Evolutionary conservation across 2,113 vertebrate species (phyloP).

Genomic region (Heterotis niloticus): DNA sequence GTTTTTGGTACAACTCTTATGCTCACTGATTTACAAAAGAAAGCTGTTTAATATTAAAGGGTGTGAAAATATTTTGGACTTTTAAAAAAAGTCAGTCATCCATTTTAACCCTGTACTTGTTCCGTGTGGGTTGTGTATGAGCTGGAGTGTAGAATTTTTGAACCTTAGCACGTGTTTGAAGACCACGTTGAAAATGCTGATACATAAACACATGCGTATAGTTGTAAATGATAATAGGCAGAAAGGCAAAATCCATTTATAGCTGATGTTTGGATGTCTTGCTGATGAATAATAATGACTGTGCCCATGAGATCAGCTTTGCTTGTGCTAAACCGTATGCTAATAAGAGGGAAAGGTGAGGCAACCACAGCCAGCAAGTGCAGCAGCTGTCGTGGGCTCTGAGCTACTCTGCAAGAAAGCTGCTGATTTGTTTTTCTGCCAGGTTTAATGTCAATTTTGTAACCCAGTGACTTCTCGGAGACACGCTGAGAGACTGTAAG

Average conservation of each 20-base stretch:
- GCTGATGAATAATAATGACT: not conserved
- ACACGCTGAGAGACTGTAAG: not conserved
- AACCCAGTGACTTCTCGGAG: not conserved
- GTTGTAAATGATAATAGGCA: no score
- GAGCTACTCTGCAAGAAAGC: not conserved
- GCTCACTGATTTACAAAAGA: not conserved
- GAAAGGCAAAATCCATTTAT: no score
- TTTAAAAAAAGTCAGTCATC: not conserved
- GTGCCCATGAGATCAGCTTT: not conserved
- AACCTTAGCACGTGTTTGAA: no score
- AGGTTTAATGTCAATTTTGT: not conserved
- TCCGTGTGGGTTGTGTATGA: not conserved
- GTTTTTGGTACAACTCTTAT: slow-evolving; percentile 1
- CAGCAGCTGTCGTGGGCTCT: slow-evolving; percentile 8
- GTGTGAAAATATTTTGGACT: not conserved
- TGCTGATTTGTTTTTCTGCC: not conserved
- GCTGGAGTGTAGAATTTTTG: no score
- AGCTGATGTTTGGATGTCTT: not conserved
- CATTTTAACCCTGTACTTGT: not conserved
- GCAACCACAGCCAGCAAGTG: not conserved
- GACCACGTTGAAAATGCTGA: no score
- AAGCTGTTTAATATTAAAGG: slow-evolving; percentile 8
- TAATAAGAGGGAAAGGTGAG: not conserved
- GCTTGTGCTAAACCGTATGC: no score
- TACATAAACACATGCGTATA: no score